Conservation (phyloP, 2,113 vertebrate species). For the Serilophus lunatus region DNA sequence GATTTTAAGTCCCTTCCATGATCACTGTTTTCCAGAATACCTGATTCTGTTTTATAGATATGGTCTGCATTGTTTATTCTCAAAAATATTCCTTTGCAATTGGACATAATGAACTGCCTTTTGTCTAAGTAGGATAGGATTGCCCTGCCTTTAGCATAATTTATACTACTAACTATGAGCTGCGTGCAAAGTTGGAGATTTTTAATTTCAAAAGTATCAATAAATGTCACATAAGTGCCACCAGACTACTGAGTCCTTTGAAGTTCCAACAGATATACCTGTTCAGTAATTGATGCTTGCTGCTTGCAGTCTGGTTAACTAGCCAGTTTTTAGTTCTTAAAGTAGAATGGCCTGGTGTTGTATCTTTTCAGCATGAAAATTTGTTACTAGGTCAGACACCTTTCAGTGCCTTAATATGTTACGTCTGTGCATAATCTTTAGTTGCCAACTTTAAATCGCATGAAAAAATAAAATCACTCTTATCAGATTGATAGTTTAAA, state of each 20-base stretch:
- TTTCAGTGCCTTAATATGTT: not conserved
- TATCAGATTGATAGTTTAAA: not conserved
- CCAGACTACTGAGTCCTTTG: not conserved
- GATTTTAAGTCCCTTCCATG: not conserved
- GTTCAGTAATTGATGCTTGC: not conserved
- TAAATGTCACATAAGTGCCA: not conserved
- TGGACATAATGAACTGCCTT: not conserved
- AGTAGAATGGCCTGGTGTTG: not conserved
- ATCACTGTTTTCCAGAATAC: not conserved
- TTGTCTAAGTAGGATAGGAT: not conserved
- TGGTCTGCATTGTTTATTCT: not conserved
- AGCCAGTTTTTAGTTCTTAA: not conserved
- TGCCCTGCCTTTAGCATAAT: not conserved
- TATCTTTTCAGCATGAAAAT: not conserved
- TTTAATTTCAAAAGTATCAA: not conserved
- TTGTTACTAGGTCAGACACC: not conserved
- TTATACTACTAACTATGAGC: not conserved
- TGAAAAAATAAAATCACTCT: not conserved
- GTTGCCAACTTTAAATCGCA: not conserved
- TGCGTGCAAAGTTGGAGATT: not conserved
- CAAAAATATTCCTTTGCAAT: not conserved
- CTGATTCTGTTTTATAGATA: not conserved
- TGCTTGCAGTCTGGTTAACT: not conserved
- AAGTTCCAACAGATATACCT: not conserved
- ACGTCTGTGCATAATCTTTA: not conserved